phyloP scores from a whole-genome alignment of 35 echinoderm and acorn worm genomes.

The Stichopus chloronotus region DNA sequence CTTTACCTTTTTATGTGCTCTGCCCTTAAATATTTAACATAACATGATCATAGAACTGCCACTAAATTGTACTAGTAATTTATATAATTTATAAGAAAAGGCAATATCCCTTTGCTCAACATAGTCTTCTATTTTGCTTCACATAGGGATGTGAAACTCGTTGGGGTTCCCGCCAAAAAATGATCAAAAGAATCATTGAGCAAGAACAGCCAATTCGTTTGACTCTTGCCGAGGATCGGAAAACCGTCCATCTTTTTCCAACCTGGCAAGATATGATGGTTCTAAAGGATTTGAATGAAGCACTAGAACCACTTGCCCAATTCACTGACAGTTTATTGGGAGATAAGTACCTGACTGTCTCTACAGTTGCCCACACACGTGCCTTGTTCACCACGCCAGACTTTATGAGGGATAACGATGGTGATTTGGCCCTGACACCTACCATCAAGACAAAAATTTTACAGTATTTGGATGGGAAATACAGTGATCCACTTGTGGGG shows the following conservation, averaged over 20 bases:
- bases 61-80: too few species aligned
- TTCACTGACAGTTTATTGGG: conserved; percentile 28
- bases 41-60: too few species aligned
- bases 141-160: neutral
- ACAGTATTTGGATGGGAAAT: neutral
- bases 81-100: too few species aligned
- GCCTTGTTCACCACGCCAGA: neutral
- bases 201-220: neutral
- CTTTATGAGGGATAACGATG: conserved; percentile 16
- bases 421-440: neutral
- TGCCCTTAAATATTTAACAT: too few species aligned
- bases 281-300: conserved; percentile 4
- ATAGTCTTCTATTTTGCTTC: neutral
- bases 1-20: too few species aligned
- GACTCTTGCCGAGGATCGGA: neutral
- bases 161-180: conserved; percentile 20
- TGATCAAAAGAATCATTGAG: conserved; percentile 19
- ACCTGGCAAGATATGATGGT: conserved; percentile 40
- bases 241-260: conserved; percentile 18
- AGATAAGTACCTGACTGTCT: conserved; percentile 18
- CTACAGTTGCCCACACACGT: neutral
- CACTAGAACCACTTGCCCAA: neutral
- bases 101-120: neutral
- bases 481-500: neutral
- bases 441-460: conserved; percentile 20